Evolutionary conservation across 1,140 invertebrate genomes (phyloP), one percentile per base, ranked within the genome.

Genomic region (Drosophila teissieri): DNA sequence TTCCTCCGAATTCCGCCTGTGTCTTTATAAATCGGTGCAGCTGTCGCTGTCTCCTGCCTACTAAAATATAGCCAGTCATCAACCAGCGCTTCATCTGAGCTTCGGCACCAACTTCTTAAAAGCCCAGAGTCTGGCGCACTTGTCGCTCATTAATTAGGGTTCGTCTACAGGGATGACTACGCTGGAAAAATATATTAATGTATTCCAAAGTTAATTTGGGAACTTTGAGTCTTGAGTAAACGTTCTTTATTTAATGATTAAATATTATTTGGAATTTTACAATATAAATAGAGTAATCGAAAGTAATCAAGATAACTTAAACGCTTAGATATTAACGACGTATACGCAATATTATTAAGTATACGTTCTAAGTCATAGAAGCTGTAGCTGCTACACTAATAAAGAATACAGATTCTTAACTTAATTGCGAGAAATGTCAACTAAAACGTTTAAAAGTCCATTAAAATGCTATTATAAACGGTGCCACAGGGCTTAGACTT

Each of bases 61-160:
- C 67, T 77, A 88, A 83, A 77, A 83, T 88, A 88, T 89, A 60
- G 84, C 64, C 70, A 80, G 62, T 75, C 84, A 88, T 88, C 78
- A 89, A 83, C 60, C 60, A 89, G 40, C 52, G 39, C 37, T 37
- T 40, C 45, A 64, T 40, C 19, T 40, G 40, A 51, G 56, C 64
- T 85, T 73, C 51, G 74, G 75, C 81, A 31, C 31, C 31, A 31
- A 31, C 8, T 31, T 62, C 39, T 37, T 56, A 49, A 36, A 64
- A 76, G 65, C 56, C 55, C 37, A 15, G 46, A 36, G 37, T 34
- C 60, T 64, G 60, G 76, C 79, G 88, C 79, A 80, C 84, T 89
- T 89, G 76, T 89, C 79, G 83, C 76, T 83, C 76, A 89, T 88
- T 89, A 88, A 89, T 88, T 80, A 88, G 78, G 74, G 62, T 88